These are phyloP conservation scores for Carpatolechia fugitivella DNA, from an alignment of 2,888 invertebrate species.

Conservation along the genomic window DNA sequence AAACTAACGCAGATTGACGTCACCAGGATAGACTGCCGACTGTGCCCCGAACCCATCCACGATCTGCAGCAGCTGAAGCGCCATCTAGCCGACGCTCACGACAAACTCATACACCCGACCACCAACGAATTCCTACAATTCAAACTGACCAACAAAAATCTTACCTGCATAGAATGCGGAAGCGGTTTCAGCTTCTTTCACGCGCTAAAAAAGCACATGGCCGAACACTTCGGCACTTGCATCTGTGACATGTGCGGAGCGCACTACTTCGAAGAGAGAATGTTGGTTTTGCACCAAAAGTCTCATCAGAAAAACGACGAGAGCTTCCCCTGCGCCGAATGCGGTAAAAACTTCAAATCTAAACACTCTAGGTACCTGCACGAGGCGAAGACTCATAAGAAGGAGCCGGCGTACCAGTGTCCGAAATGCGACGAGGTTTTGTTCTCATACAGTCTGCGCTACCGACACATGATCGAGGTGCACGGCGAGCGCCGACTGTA, in stretches of 20 bases:
- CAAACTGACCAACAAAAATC: slow-evolving; percentile 40
- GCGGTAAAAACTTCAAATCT: slow-evolving; percentile 64
- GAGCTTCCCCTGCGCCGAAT: slow-evolving; percentile 68
- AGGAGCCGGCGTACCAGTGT: slow-evolving; percentile 63
- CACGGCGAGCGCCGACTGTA: slow-evolving; percentile 59
- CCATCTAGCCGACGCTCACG: slow-evolving; percentile 45
- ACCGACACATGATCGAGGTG: slow-evolving; percentile 59
- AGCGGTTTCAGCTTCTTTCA: slow-evolving; percentile 38
- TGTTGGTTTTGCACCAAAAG: slow-evolving; percentile 60
- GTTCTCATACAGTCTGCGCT: slow-evolving; percentile 55
- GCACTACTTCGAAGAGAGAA: slow-evolving; percentile 68
- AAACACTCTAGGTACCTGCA: slow-evolving; percentile 59
- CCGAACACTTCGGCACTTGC: slow-evolving; percentile 62
- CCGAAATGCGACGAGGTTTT: slow-evolving; percentile 62
- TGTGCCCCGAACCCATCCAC: slow-evolving; percentile 47
- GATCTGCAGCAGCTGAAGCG: slow-evolving; percentile 46
- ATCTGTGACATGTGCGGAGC: slow-evolving; percentile 68
- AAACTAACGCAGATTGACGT: slow-evolving; percentile 44
- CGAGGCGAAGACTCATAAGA: slow-evolving; percentile 54
- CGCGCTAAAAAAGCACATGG: slow-evolving; percentile 64
- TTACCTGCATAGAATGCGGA: slow-evolving; percentile 47
- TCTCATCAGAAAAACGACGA: slow-evolving; percentile 60
- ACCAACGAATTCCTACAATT: slow-evolving; percentile 56
- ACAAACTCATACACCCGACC: slow-evolving; percentile 33
- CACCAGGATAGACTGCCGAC: slow-evolving; percentile 52